Conservation (phyloP, 2,888 invertebrate genomes). For the Andrena chrysosceles region DNA sequence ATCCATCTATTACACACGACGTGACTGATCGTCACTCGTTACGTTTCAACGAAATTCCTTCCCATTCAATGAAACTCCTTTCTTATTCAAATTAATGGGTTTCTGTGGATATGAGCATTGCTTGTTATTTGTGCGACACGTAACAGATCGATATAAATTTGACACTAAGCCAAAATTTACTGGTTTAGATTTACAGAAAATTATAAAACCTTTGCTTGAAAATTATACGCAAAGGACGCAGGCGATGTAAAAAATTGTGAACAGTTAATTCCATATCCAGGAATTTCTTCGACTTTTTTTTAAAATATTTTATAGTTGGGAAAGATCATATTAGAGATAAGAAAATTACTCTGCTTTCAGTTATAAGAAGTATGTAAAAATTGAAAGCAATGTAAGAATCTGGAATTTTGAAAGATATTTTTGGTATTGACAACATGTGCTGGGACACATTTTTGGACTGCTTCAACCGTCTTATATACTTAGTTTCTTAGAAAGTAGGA, state of each 20-base stretch:
- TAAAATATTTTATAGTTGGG: no score
- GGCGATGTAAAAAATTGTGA: background rate
- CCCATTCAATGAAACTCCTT: no score
- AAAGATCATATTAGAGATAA: background rate
- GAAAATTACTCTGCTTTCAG: background rate
- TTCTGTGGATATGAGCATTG: background rate
- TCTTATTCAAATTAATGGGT: background rate
- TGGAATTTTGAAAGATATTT: background rate
- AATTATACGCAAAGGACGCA: background rate
- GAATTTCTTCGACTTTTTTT: no score
- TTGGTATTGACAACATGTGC: no score
- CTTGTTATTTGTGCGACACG: background rate
- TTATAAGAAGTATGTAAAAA: background rate
- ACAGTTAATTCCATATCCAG: no score
- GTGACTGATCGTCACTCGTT: background rate
- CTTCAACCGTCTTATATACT: background rate
- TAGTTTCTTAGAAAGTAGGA: background rate
- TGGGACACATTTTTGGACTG: background rate
- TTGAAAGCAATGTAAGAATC: background rate
- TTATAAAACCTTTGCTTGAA: background rate
- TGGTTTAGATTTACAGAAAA: background rate
- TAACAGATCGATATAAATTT: conserved; percentile 1
- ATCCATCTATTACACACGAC: background rate
- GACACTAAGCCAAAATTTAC: conserved; percentile 31
- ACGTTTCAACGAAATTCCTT: background rate